Evolutionary conservation across 1,140 invertebrate species (phyloP).

Genomic region (Argopecten irradians): DNA sequence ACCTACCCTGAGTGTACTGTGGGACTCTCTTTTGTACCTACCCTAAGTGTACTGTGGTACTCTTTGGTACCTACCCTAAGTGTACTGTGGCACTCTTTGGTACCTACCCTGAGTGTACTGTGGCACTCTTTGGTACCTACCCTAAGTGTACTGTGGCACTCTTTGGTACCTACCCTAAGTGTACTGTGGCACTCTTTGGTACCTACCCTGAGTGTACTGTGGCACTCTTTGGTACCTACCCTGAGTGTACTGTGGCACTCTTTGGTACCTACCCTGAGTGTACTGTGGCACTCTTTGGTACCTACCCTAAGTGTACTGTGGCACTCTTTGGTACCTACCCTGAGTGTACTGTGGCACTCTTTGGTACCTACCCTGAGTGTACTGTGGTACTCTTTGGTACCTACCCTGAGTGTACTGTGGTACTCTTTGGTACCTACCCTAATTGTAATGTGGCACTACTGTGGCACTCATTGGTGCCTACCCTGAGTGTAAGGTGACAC

Average conservation of each 20-base stretch:
- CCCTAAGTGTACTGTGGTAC: slow-evolving; percentile 81
- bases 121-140: slow-evolving; percentile 80
- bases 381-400: slow-evolving; percentile 81
- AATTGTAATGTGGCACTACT: slow-evolving; percentile 82
- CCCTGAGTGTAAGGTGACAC: slow-evolving; percentile 81
- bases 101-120: slow-evolving; percentile 79
- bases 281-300: slow-evolving; percentile 82
- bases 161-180: slow-evolving; percentile 78
- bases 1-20: slow-evolving; percentile 80
- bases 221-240: slow-evolving; percentile 79
- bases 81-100: slow-evolving; percentile 82
- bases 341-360: slow-evolving; percentile 81
- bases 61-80: slow-evolving; percentile 79
- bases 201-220: slow-evolving; percentile 80
- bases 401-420: slow-evolving; percentile 80
- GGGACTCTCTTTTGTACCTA: slow-evolving; percentile 79
- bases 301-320: slow-evolving; percentile 80
- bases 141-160: slow-evolving; percentile 81
- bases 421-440: slow-evolving; percentile 80
- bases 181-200: slow-evolving; percentile 83
- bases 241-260: slow-evolving; percentile 82
- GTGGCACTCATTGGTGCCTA: slow-evolving; percentile 52
- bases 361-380: slow-evolving; percentile 79
- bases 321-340: slow-evolving; percentile 79
- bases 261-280: slow-evolving; percentile 78